These are phyloP conservation scores for Gouania willdenowi DNA, from an alignment of 2,797 vertebrate species.

Conservation along the genomic window DNA sequence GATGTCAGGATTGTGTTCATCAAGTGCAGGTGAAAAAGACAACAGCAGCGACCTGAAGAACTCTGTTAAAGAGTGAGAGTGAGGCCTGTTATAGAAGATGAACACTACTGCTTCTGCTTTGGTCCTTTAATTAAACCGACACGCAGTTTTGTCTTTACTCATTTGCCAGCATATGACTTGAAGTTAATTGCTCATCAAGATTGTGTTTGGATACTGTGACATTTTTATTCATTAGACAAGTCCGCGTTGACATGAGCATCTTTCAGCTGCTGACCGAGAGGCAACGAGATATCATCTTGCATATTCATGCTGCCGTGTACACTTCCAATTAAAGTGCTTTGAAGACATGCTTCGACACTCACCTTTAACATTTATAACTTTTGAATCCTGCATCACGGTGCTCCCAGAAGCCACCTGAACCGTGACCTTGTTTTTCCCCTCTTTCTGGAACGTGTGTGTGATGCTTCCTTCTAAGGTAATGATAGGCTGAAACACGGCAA, in stretches of 20 bases:
- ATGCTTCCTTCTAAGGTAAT: conserved; percentile 93
- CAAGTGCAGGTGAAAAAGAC: conserved; percentile 92
- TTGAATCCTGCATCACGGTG: conserved; percentile 88
- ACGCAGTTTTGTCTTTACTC: conserved; percentile 59
- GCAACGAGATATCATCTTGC: conserved; percentile 25
- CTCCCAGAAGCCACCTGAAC: conserved; percentile 90
- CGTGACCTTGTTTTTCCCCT: conserved; percentile 86
- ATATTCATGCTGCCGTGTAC: conserved; percentile 57
- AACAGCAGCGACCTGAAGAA: conserved; percentile 92
- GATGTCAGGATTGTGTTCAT: conserved; percentile 94
- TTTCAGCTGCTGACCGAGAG: conserved; percentile 23
- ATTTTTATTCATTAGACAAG: conserved; percentile 61
- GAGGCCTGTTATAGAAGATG: conserved; percentile 26
- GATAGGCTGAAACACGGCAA: conserved; percentile 81
- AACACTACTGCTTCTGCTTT: conserved; percentile 38
- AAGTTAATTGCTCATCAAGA: conserved; percentile 65
- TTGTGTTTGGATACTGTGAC: conserved; percentile 47
- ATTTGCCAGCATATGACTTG: conserved; percentile 49
- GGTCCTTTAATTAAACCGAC: conserved; percentile 55
- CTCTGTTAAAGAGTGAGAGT: conserved; percentile 65
- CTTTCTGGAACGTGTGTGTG: conserved; percentile 78
- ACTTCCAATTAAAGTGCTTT: conserved; percentile 50
- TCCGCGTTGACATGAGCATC: conserved; percentile 38
- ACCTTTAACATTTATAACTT: conserved; percentile 91
- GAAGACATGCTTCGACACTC: conserved; percentile 47